Conservation (phyloP, 1,140 invertebrate species). For the Brachionus paranguensis region DNA sequence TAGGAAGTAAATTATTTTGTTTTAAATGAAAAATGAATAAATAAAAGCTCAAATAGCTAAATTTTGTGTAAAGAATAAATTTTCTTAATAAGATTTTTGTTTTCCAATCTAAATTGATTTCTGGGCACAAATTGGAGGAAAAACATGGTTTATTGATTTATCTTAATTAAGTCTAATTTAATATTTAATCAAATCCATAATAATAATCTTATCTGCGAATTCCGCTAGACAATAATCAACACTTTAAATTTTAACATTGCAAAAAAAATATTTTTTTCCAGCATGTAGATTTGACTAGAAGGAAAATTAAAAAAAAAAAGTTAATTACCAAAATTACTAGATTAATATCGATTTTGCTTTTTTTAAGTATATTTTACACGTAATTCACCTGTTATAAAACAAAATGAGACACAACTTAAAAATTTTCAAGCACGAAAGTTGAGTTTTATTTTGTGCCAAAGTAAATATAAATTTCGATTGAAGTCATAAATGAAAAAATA, state of each 20-base stretch:
- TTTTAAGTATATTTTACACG: background rate
- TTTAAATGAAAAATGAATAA: background rate
- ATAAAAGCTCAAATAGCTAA: background rate
- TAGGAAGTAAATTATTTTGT: background rate
- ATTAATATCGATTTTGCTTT: background rate
- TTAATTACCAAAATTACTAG: background rate
- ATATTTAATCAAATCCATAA: constrained; percentile 4
- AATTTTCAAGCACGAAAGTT: background rate
- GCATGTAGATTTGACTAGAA: background rate
- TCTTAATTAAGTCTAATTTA: constrained; percentile 4
- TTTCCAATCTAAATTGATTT: background rate
- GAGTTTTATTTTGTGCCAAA: background rate
- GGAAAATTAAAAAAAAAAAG: background rate
- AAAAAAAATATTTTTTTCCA: background rate
- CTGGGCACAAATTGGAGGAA: background rate
- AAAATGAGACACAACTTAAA: background rate
- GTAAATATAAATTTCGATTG: background rate
- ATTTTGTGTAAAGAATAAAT: background rate
- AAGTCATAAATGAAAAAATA: background rate
- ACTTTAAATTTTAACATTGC: background rate
- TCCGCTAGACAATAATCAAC: background rate
- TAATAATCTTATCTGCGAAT: background rate
- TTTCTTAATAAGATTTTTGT: background rate
- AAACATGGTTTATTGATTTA: background rate
- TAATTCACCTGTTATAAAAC: background rate